These are phyloP conservation scores for Varecia variegata DNA, from an alignment of 2,797 vertebrate genomes.

Conservation along the genomic window DNA sequence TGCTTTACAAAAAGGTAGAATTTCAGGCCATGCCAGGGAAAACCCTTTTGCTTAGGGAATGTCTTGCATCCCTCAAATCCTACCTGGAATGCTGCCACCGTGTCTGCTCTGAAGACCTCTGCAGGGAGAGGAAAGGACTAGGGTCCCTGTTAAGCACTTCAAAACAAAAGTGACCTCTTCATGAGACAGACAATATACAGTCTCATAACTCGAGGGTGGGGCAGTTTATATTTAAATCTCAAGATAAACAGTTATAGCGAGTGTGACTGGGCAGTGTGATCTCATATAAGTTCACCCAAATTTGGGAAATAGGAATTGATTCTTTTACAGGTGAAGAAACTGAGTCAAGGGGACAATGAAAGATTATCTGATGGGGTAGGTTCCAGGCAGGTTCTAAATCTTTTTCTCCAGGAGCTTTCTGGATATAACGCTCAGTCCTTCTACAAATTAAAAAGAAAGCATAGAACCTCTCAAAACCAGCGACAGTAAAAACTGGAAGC, in stretches of 20 bases:
- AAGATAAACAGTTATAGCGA: background rate
- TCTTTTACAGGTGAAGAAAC: background rate
- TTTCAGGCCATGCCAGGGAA: background rate
- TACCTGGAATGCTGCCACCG: background rate
- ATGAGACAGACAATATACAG: background rate
- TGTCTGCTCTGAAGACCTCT: background rate
- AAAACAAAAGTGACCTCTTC: slow-evolving; percentile 4
- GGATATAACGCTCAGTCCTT: background rate
- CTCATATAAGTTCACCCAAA: background rate
- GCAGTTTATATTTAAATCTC: background rate
- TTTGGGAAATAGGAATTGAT: background rate
- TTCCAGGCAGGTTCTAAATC: background rate
- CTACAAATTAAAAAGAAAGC: background rate
- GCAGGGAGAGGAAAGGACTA: background rate
- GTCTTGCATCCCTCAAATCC: background rate
- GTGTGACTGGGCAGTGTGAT: background rate
- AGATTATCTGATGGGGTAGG: background rate
- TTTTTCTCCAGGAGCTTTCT: background rate
- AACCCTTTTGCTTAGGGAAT: background rate
- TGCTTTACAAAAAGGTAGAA: background rate
- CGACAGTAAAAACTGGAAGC: background rate
- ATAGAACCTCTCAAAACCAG: background rate
- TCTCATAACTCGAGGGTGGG: background rate
- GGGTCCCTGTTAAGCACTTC: background rate
- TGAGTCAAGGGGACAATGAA: background rate